Evolutionary conservation across 1,140 invertebrate genomes (phyloP), one percentile per base, ranked within the genome.

Genomic region (Ceratina japonica): DNA sequence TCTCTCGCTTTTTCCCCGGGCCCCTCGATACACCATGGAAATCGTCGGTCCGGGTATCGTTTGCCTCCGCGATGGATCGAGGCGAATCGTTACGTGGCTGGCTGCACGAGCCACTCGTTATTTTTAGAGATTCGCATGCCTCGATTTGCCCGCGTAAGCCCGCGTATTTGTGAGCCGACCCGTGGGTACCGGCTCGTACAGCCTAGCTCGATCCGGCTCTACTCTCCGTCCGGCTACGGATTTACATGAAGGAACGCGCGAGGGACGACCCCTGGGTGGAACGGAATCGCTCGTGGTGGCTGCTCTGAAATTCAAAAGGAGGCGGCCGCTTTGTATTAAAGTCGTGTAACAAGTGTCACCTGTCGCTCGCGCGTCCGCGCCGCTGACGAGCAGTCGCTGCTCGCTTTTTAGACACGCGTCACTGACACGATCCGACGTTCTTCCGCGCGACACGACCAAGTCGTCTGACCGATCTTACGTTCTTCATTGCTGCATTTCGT

Each of bases 1-100:
- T 69, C 71, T 37, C n/a, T 37, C 83, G 76, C 49, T 78, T 79
- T 79, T 80, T 85, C 64, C 24, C 62, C 62, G 61, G n/a, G n/a
- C n/a, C n/a, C n/a, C 63, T 65, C 83, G 82, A 85, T 88, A 86
- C 83, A 86, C 83, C 88, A 88, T 90, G 85, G 87, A 88, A 89
- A 88, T 89, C 69, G 61, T 37, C 24, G 12, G n/a, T n/a, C 20
- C 13, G 10, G 16, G 84, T 87, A 87, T 80, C 85, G 78, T 64
- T 68, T 61, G 74, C 70, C 64, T 62, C 62, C 22, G 51, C 70
- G 81, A 81, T 69, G 81, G 59, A 49, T 22, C 49, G 52, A 27
- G 78, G 71, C 84, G 82, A 82, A 87, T 88, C 83, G 76, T 61
- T 81, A 78, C 69, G 49, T 2, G 5, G 37, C 37, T 2, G 5